phyloP scores from a whole-genome alignment of 2,797 vertebrate genomes.

The Trichosurus vulpecula region DNA sequence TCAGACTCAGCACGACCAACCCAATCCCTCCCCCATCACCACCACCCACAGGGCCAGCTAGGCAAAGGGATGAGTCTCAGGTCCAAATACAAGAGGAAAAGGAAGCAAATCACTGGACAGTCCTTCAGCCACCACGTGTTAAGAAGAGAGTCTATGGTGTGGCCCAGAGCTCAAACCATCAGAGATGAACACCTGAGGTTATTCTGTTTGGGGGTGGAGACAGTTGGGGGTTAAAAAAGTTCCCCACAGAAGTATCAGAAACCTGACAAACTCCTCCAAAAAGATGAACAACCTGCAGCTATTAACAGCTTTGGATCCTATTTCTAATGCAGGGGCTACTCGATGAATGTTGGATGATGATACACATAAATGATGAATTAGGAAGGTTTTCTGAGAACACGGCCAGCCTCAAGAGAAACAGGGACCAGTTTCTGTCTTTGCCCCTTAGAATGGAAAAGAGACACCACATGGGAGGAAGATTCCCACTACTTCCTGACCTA shows the following conservation, averaged over 20 bases:
- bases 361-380: neutral
- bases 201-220: fast-evolving
- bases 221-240: neutral
- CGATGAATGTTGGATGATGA: neutral
- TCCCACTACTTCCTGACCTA: neutral
- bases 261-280: neutral
- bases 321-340: neutral
- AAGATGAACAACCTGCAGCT: neutral
- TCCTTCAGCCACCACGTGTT: neutral
- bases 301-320: neutral
- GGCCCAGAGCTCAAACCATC: neutral
- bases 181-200: too few relatives aligned
- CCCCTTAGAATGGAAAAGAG: neutral
- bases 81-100: neutral
- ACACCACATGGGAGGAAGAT: neutral
- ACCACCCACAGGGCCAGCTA: neutral
- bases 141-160: neutral
- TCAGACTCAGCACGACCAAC: neutral
- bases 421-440: neutral
- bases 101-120: neutral
- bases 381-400: neutral
- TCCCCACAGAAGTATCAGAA: neutral
- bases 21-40: neutral
- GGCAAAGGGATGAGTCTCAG: neutral
- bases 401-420: neutral